Evolutionary conservation across 2,797 vertebrate species (phyloP), one percentile per base, ranked within the genome.

Genomic region (Pelodytes ibericus): DNA sequence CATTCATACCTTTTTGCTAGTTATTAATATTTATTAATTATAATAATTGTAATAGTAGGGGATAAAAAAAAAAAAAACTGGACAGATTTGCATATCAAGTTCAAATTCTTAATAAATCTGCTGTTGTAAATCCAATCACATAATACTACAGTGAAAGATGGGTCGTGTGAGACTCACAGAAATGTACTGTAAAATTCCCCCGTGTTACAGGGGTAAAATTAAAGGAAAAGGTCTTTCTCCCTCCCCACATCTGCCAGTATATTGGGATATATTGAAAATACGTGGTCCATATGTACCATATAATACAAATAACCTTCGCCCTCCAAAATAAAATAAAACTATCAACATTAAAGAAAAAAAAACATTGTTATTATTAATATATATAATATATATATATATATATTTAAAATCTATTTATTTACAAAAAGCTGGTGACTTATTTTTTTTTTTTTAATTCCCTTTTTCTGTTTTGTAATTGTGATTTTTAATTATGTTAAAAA

Each of bases 61-160:
- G n/a, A 44, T 44, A 44, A 44, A 44, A 16, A 44, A 7, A 86
- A 92, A 84, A 90, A 82, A 59, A 93, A 64, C 88, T 92, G 91
- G 88, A 93, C 91, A 92, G 88, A 89, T 91, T 79, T 90, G 92
- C 88, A 92, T 88, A 92, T 91, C 91, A 92, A 87, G 88, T 92
- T 29, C 33, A 49, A 47, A 62, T 47, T 30, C 20, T 57, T 51
- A 18, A 20, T n/a, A 18, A 47, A 22, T 39, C 16, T 22, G 51
- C n/a, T n/a, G n/a, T n/a, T n/a, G n/a, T n/a, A n/a, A 56, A 57
- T 80, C 85, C 85, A 86, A 87, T 85, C 80, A 80, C 82, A 81
- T 75, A 81, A 66, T 29, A 49, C 72, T 10, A 61, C 44, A 11
- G 51, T 30, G 44, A 25, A 25, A 36, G n/a, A 4, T 44, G 25